Evolutionary conservation across 2,888 invertebrate species (phyloP).

Genomic region (Strigamia crassipes): DNA sequence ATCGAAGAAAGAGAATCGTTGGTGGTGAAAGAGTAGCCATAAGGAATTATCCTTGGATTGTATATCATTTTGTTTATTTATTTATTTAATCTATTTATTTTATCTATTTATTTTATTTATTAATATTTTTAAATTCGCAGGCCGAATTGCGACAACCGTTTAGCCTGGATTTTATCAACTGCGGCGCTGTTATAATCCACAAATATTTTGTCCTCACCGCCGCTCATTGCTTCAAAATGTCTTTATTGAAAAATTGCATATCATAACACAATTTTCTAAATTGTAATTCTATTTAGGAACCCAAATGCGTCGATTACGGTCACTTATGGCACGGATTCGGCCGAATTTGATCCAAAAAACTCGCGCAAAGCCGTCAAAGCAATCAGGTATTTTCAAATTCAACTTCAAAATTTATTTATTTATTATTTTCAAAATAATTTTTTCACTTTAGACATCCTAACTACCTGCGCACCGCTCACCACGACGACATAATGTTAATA

Average conservation of each 20-base stretch:
- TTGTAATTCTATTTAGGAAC: not conserved
- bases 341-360: not conserved
- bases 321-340: not conserved
- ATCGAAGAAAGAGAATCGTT: not conserved
- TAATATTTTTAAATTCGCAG: not conserved
- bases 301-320: not conserved
- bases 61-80: not conserved
- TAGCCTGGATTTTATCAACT: not conserved
- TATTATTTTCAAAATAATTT: too few species aligned
- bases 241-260: too few species aligned
- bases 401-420: too few species aligned
- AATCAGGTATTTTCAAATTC: not conserved
- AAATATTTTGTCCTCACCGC: not conserved
- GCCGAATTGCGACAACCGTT: not conserved
- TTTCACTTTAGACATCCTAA: not conserved
- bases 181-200: not conserved
- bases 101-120: too few species aligned
- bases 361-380: not conserved
- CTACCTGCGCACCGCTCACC: not conserved
- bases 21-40: slow-evolving; percentile 20
- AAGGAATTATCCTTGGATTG: slow-evolving; percentile 15
- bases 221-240: slow-evolving; percentile 7
- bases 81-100: too few species aligned
- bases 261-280: not conserved
- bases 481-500: slow-evolving; percentile 10